Evolutionary conservation across 1,140 invertebrate genomes (phyloP).

Genomic region (Drosophila dunni): DNA sequence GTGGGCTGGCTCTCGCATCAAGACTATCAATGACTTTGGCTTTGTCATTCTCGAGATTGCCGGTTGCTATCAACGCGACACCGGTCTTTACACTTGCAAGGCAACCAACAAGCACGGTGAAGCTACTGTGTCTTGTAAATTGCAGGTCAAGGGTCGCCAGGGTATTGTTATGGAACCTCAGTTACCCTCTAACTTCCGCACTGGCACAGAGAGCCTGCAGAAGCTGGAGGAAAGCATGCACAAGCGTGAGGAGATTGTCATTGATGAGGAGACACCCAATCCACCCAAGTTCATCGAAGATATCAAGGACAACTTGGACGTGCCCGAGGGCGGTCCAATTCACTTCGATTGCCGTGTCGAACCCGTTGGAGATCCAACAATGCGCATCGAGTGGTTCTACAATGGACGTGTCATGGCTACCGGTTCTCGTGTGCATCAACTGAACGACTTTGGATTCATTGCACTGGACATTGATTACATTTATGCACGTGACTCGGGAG

Average conservation of each 20-base stretch:
- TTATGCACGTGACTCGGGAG: constrained; percentile 93
- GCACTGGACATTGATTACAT: constrained; percentile 94
- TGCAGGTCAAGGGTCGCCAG: constrained; percentile 93
- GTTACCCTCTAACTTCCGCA: constrained; percentile 92
- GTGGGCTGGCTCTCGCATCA: constrained; percentile 93
- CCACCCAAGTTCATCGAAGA: constrained; percentile 94
- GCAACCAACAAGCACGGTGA: constrained; percentile 96
- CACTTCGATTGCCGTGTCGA: constrained; percentile 97
- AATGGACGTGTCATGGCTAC: constrained; percentile 95
- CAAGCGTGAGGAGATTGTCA: constrained; percentile 92
- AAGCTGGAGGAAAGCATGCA: constrained; percentile 95
- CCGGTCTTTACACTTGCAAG: constrained; percentile 95
- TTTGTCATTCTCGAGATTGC: constrained; percentile 96
- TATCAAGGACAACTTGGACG: constrained; percentile 92
- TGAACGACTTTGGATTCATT: constrained; percentile 97
- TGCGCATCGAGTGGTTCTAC: constrained; percentile 97
- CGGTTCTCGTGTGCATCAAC: constrained; percentile 94
- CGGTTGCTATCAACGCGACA: constrained; percentile 94
- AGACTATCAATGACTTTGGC: constrained; percentile 97
- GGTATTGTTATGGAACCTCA: constrained; percentile 96
- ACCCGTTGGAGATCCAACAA: constrained; percentile 93
- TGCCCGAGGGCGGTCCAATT: constrained; percentile 93
- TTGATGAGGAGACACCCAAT: constrained; percentile 93
- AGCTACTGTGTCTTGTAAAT: constrained; percentile 93
- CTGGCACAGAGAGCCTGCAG: constrained; percentile 94